Evolutionary conservation across 2,888 invertebrate genomes (phyloP).

Genomic region (Rhyacophila evoluta): DNA sequence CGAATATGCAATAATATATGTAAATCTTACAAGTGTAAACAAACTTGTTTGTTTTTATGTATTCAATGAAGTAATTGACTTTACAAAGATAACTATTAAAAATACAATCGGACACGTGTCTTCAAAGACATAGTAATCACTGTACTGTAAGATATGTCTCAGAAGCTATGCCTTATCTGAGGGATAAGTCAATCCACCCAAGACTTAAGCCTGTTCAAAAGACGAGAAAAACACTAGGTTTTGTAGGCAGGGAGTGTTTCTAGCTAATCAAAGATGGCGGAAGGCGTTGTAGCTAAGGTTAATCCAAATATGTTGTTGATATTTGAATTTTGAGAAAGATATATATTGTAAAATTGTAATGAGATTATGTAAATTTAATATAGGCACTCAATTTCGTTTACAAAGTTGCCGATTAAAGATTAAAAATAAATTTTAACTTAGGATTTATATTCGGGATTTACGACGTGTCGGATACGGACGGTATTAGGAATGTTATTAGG

Average conservation of each 20-base stretch:
- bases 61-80: too few relatives aligned
- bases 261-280: not conserved
- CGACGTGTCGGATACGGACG: not conserved
- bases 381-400: slow-evolving; percentile 10
- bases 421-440: not conserved
- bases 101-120: not conserved
- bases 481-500: not conserved
- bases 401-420: slow-evolving; percentile 3
- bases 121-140: not conserved
- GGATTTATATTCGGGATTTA: not conserved
- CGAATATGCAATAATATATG: too few relatives aligned
- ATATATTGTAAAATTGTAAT: slow-evolving; percentile 3
- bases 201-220: slow-evolving; percentile 1
- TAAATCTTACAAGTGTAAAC: too few relatives aligned
- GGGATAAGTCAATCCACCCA: not conserved
- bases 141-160: not conserved
- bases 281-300: not conserved
- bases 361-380: not conserved
- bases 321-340: slow-evolving; percentile 28
- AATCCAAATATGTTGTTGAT: slow-evolving; percentile 23
- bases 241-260: not conserved
- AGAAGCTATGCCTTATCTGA: not conserved
- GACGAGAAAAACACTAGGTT: slow-evolving; percentile 19
- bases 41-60: too few relatives aligned
- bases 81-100: too few relatives aligned